phyloP scores from a whole-genome alignment of 2,113 vertebrate genomes.

The Oreochromis tanganicae region DNA sequence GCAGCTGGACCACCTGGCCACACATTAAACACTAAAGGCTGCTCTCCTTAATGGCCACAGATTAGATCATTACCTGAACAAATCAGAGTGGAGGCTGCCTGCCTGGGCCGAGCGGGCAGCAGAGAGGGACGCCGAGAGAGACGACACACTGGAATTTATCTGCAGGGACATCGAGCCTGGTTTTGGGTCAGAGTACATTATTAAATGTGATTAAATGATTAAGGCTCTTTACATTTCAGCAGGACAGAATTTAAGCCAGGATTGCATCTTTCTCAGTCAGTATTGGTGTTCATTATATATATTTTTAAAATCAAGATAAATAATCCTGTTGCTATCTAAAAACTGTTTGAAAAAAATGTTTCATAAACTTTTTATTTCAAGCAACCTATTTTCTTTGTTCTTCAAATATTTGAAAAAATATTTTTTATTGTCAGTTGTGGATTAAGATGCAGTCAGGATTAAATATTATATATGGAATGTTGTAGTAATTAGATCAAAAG shows the following conservation, averaged over 20 bases:
- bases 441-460: neutral
- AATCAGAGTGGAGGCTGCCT: constrained; percentile 40
- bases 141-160: neutral
- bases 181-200: neutral
- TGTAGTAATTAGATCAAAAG: neutral
- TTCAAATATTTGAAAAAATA: fast-evolving
- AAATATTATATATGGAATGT: neutral
- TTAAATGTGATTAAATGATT: neutral
- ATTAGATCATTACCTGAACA: constrained; percentile 73
- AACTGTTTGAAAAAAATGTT: neutral
- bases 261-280: neutral
- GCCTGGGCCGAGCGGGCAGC: constrained; percentile 20
- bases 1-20: constrained; percentile 72
- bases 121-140: neutral
- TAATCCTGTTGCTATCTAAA: neutral
- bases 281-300: neutral
- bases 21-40: constrained; percentile 69
- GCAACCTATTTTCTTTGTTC: fast-evolving
- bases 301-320: neutral
- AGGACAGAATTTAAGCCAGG: neutral
- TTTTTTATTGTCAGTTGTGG: neutral
- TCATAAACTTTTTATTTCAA: neutral
- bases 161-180: neutral
- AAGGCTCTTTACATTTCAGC: neutral
- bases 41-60: constrained; percentile 61